A percentile compares a stretch with the other conserved stretches of the same genome.
Conservation (phyloP, 2,113 vertebrate species). For the Actinemys pallida region DNA sequence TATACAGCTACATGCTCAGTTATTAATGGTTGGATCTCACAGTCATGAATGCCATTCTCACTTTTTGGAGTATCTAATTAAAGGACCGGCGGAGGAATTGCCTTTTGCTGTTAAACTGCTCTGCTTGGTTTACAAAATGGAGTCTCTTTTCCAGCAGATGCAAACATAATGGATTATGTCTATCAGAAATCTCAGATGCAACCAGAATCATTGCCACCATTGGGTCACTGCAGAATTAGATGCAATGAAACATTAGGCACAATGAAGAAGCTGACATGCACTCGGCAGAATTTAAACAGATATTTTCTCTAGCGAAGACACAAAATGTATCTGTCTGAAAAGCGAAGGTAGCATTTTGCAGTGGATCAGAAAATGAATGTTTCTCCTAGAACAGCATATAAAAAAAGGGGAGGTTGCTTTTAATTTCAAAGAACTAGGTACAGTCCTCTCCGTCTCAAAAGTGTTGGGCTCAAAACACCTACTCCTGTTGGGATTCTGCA, state of each 20-base stretch:
- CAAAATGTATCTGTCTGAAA: neutral
- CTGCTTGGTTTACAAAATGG: conserved; percentile 25
- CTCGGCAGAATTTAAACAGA: conserved; percentile 9
- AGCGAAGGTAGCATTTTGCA: conserved; percentile 19
- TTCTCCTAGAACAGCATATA: conserved; percentile 22
- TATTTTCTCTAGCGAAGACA: conserved; percentile 26
- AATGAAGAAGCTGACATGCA: neutral
- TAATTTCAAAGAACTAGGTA: conserved; percentile 12
- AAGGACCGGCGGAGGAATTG: conserved; percentile 24
- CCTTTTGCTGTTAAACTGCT: conserved; percentile 1
- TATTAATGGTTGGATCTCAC: conserved; percentile 58
- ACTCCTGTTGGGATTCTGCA: conserved; percentile 24
- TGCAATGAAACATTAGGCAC: neutral
- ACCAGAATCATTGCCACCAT: neutral
- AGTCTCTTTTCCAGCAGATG: conserved; percentile 27
- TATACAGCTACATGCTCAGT: conserved; percentile 48
- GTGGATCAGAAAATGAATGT: neutral
- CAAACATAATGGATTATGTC: neutral
- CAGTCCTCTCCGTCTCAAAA: neutral
- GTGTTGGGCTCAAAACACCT: conserved; percentile 12
- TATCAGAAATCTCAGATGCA: neutral
- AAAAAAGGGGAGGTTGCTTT: conserved; percentile 23
- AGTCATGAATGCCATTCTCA: conserved; percentile 58
- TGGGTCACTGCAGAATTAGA: neutral
- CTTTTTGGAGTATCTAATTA: conserved; percentile 65